These are phyloP conservation scores for Sinohyriopsis cumingii DNA, from an alignment of 2,888 invertebrate species.

Conservation along the genomic window DNA sequence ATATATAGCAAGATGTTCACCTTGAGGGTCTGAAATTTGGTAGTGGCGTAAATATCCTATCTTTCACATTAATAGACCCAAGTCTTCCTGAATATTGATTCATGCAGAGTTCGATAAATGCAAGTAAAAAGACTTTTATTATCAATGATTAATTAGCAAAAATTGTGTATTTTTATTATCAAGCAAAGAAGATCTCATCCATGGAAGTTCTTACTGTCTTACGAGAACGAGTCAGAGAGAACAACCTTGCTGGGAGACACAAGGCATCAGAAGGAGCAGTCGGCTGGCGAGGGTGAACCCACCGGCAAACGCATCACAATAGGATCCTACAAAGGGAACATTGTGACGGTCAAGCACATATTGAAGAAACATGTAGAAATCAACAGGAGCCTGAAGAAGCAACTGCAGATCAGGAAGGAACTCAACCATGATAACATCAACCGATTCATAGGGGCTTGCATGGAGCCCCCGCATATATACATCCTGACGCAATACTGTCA, in stretches of 20 bases:
- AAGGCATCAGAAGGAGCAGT: slow-evolving; percentile 17
- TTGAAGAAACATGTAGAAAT: slow-evolving; percentile 62
- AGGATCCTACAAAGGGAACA: slow-evolving; percentile 64
- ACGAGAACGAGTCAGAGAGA: slow-evolving; percentile 29
- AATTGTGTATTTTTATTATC: slow-evolving; percentile 16
- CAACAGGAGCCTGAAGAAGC: slow-evolving; percentile 65
- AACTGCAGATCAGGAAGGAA: slow-evolving; percentile 68
- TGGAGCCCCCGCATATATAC: slow-evolving; percentile 65
- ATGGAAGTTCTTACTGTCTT: slow-evolving; percentile 43
- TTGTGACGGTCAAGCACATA: slow-evolving; percentile 87
- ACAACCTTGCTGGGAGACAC: slow-evolving; percentile 21
- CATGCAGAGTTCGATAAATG: no score
- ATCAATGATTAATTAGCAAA: not conserved
- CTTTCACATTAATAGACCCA: no score
- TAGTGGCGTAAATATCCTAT: no score
- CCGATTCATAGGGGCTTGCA: slow-evolving; percentile 69
- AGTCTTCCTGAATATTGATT: no score
- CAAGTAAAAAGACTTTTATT: no score
- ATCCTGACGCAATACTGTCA: slow-evolving; percentile 68
- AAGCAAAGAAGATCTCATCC: slow-evolving; percentile 37
- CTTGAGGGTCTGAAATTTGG: no score
- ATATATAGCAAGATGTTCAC: no score
- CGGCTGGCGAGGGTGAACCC: slow-evolving; percentile 21
- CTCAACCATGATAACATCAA: slow-evolving; percentile 70
- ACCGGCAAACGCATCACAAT: slow-evolving; percentile 24